A percentile compares a stretch with the other conserved stretches of the same genome.
Evolutionary conservation across 1,140 invertebrate genomes (phyloP).

Genomic region (Charaxes varanes): DNA sequence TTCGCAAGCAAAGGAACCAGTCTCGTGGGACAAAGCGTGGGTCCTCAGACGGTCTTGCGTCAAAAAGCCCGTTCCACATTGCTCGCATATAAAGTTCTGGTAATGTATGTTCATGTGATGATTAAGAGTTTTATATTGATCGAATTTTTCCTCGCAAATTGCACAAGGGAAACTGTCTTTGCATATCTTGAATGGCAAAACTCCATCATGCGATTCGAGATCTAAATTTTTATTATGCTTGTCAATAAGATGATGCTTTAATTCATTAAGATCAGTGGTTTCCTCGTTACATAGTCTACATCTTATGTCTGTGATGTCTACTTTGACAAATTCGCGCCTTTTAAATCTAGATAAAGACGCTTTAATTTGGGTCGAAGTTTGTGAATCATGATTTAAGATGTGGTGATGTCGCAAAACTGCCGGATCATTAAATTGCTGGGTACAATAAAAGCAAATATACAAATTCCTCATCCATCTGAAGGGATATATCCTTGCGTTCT

Average conservation of each 20-base stretch:
- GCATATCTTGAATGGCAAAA: slow-evolving; percentile 52
- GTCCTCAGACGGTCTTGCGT: slow-evolving; percentile 50
- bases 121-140: slow-evolving; percentile 60
- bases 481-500: slow-evolving; percentile 48
- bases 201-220: slow-evolving; percentile 34
- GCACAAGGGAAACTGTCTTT: slow-evolving; percentile 47
- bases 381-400: slow-evolving; percentile 26
- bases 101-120: slow-evolving; percentile 69
- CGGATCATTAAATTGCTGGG: slow-evolving; percentile 42
- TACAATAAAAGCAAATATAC: slow-evolving; percentile 57
- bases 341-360: slow-evolving; percentile 40
- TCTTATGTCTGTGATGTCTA: slow-evolving; percentile 43
- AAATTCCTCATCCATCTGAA: slow-evolving; percentile 62
- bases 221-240: slow-evolving; percentile 43
- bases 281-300: slow-evolving; percentile 44
- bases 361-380: slow-evolving; percentile 29
- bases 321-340: slow-evolving; percentile 56
- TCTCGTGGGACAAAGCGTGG: slow-evolving; percentile 63
- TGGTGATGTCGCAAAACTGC: slow-evolving; percentile 41
- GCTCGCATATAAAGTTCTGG: slow-evolving; percentile 82
- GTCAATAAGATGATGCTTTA: slow-evolving; percentile 42
- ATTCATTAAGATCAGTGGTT: slow-evolving; percentile 24
- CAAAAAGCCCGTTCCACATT: slow-evolving; percentile 82
- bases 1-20: slow-evolving; percentile 56
- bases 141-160: slow-evolving; percentile 57